Evolutionary conservation across 2,797 vertebrate genomes (phyloP).

Genomic region (Siniperca undulata): DNA sequence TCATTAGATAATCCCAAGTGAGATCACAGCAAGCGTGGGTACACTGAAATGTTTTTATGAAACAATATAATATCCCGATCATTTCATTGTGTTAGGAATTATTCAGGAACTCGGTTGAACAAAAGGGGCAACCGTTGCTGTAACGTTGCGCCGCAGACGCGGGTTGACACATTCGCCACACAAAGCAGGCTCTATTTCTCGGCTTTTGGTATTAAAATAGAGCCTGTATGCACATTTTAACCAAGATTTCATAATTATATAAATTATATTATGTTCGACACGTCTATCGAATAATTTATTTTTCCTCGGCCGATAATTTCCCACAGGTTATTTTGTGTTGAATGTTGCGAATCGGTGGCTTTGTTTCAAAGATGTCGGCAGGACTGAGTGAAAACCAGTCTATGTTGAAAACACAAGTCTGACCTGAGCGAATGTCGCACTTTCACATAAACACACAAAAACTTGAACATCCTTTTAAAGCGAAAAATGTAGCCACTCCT

Average conservation of each 20-base stretch:
- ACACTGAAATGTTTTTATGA: slow-evolving; percentile 57
- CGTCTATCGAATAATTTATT: neutral
- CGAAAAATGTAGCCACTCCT: neutral
- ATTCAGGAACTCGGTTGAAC: slow-evolving; percentile 86
- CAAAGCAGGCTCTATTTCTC: slow-evolving; percentile 49
- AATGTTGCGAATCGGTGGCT: slow-evolving; percentile 73
- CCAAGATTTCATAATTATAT: accelerated
- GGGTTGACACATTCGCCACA: slow-evolving; percentile 83
- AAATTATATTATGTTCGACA: neutral
- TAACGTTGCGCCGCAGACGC: slow-evolving; percentile 64
- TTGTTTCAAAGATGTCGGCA: slow-evolving; percentile 46
- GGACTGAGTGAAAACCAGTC: neutral
- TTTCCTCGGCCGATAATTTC: neutral
- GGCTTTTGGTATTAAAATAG: neutral
- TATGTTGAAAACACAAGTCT: no score
- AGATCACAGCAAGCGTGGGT: slow-evolving; percentile 29
- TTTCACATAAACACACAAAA: slow-evolving; percentile 14
- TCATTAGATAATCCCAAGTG: slow-evolving; percentile 62
- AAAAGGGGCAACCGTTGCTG: slow-evolving; percentile 85
- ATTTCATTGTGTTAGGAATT: slow-evolving; percentile 81
- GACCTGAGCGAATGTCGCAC: slow-evolving; percentile 6
- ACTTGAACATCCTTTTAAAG: neutral
- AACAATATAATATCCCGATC: slow-evolving; percentile 64
- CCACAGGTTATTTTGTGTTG: neutral
- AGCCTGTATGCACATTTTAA: neutral